phyloP scores from a whole-genome alignment of 2,888 invertebrate species.

The Enchytraeus crypticus region DNA sequence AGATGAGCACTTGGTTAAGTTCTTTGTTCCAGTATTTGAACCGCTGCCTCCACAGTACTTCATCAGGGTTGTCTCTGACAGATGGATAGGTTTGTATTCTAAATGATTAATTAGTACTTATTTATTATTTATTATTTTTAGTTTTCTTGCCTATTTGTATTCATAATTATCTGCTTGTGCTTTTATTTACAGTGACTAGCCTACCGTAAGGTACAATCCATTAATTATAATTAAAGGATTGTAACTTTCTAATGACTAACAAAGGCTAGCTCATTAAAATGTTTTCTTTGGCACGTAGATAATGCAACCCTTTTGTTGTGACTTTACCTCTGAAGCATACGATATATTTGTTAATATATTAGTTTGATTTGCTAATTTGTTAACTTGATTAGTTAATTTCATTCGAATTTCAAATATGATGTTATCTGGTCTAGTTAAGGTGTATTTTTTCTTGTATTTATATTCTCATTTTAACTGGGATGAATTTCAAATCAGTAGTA shows the following conservation, averaged over 20 bases:
- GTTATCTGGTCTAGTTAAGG: too few species aligned
- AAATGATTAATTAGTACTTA: neutral
- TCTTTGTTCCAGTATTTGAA: constrained; percentile 96
- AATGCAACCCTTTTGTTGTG: too few species aligned
- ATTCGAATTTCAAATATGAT: neutral
- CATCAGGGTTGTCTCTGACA: constrained; percentile 57
- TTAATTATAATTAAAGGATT: too few species aligned
- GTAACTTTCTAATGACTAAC: too few species aligned
- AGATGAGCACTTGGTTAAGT: constrained; percentile 92
- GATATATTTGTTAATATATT: too few species aligned
- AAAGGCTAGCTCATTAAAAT: too few species aligned
- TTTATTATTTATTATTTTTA: neutral
- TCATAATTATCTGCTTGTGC: neutral
- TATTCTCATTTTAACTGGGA: neutral
- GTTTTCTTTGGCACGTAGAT: too few species aligned
- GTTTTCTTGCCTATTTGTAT: neutral
- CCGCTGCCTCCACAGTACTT: constrained; percentile 97
- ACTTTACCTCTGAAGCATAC: too few species aligned
- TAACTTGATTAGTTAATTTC: neutral
- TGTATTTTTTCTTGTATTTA: too few species aligned
- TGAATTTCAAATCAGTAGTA: neutral
- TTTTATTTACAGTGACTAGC: too few species aligned
- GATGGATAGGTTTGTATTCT: constrained; percentile 51
- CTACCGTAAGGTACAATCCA: too few species aligned
- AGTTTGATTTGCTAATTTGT: too few species aligned